Evolutionary conservation across 2,113 vertebrate genomes (phyloP), one percentile per base, ranked within the genome.

Genomic region (Paedocypris sp.): DNA sequence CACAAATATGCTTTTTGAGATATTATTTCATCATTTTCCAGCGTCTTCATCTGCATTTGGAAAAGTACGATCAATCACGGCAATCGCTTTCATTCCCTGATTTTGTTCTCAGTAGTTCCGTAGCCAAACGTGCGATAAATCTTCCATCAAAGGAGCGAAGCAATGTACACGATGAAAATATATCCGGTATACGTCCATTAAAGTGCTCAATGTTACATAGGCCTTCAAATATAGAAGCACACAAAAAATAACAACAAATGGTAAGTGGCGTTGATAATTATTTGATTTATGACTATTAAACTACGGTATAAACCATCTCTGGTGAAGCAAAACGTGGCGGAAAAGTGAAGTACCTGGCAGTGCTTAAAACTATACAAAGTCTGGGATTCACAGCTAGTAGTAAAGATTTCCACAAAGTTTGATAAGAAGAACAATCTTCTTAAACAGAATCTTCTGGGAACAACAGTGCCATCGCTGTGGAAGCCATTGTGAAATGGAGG

Each of bases 21-120:
- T n/a, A n/a, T n/a, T n/a, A n/a, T n/a, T n/a, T n/a, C n/a, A n/a
- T n/a, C n/a, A n/a, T n/a, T n/a, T n/a, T n/a, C n/a, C n/a, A n/a
- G n/a, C n/a, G 63, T 58, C 35, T 73, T 70, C 73, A 76, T 75
- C 70, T 75, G 75, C 62, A 69, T 72, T 75, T 75, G 69, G 57
- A 39, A 71, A 45, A 58, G n/a, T n/a, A n/a, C n/a, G n/a, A n/a
- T n/a, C n/a, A n/a, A 43, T 32, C 8, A 20, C 53, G 56, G 71
- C 58, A 43, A 22, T 50, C 71, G 49, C 58, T 65, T 68, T 42
- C 51, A 60, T 70, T 63, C 41, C 35, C 23, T 31, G 42, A 19
- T 61, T 60, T 46, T 18, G 12, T 29, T 69, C 62, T 58, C 45
- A 66, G 22, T 60, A 23, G 22, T 56, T n/a, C n/a, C n/a, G n/a